Base-by-base conservation (phyloP, 1,140 invertebrate genomes). In the Drosophila orena region DNA sequence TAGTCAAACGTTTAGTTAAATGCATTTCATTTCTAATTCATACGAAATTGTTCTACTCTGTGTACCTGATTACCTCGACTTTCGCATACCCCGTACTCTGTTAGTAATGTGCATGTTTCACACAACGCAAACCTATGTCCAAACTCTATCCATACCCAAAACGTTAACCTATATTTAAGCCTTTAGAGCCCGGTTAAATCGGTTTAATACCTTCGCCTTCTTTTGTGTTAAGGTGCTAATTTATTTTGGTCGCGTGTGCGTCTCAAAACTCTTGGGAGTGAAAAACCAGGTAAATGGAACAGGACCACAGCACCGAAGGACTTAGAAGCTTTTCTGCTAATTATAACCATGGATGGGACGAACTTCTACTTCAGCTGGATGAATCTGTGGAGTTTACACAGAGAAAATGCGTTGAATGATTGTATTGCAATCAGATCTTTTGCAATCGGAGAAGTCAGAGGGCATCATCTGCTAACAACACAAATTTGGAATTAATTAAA, bases 231-330 rank as follows among this genome's bases (percentile, higher is more conserved):
- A 15, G 57, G 59, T 24, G 53, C 56, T 79, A 78, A 83, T 75
- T 79, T 75, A 79, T 83, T 65, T 83, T 54, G 55, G 56, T 71
- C 64, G 76, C 79, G 70, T 79, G 55, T 84, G 34, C 64, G 42
- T 35, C 49, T 50, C 15, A 37, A 30, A n/a, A n/a, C 52, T 43
- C 50, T 14, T 35, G 66, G 64, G 66, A 47, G 27, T 17, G 4
- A 12, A 10, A n/a, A 69, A 20, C 17, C 35, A 43, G 43, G 43
- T 59, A 59, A 77, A 57, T 37, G 52, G 15, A n/a, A 34, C n/a
- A 17, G 52, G 24, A 38, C 43, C 64, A 2, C 2, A 24, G 40
- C 40, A 30, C 22, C 22, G 27, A 24, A 69, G 66, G 64, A 22
- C 30, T n/a, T 49, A 57, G 43, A 34, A 49, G 64, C 42, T 56